A percentile compares a stretch with the other conserved stretches of the same genome.
These are phyloP conservation scores for Drosophila cracens DNA, from an alignment of 2,888 invertebrate species.

Conservation along the genomic window DNA sequence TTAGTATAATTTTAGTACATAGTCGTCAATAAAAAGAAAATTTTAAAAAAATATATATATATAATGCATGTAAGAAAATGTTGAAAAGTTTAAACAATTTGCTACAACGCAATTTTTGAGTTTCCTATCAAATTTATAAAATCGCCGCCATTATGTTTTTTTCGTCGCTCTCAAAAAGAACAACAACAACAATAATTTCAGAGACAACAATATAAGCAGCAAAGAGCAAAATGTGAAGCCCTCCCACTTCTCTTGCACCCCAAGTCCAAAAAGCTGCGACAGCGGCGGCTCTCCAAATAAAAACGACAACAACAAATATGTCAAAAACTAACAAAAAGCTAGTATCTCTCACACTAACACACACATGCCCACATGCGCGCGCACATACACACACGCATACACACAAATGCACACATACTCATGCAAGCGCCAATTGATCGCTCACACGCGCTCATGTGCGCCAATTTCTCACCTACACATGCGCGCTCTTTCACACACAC, in stretches of 20 bases:
- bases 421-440: constrained; percentile 71
- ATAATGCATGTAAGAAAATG: constrained; percentile 40
- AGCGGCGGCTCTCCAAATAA: constrained; percentile 47
- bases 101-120: constrained; percentile 76
- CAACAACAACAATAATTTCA: constrained; percentile 27
- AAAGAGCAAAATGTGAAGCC: constrained; percentile 51
- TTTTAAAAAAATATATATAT: constrained; percentile 6
- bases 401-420: constrained; percentile 14
- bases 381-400: constrained; percentile 8
- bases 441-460: constrained; percentile 62
- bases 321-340: constrained; percentile 73
- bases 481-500: constrained; percentile 49
- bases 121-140: constrained; percentile 72
- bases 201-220: constrained; percentile 27
- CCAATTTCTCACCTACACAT: constrained; percentile 77
- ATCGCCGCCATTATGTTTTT: constrained; percentile 79
- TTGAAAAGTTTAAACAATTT: constrained; percentile 73
- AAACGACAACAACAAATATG: constrained; percentile 69
- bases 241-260: constrained; percentile 64
- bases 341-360: constrained; percentile 45
- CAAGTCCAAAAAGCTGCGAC: constrained; percentile 39
- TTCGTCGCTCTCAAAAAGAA: constrained; percentile 29
- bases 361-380: constrained; percentile 13
- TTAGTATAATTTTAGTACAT: constrained; percentile 16
- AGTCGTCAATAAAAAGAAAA: constrained; percentile 34